These are phyloP conservation scores for Gymnocypris eckloni DNA, from an alignment of 2,797 vertebrate species.

Conservation along the genomic window DNA sequence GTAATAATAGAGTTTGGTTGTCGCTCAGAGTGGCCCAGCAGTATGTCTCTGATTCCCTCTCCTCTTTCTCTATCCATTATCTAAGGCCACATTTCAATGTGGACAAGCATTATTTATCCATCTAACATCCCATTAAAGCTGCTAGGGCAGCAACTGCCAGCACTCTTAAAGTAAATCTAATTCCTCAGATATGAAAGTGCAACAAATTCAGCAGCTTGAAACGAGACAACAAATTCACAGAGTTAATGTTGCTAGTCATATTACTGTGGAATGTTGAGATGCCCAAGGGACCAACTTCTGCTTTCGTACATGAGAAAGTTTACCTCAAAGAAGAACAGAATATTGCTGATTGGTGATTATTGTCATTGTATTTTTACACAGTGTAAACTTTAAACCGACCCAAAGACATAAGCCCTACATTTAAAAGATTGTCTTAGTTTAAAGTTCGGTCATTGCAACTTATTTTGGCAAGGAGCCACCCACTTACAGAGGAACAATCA, in stretches of 20 bases:
- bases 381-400: neutral
- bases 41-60: neutral
- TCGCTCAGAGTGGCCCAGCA: neutral
- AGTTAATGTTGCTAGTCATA: no score
- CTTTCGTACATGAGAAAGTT: neutral
- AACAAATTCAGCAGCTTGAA: neutral
- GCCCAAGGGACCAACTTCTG: no score
- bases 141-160: neutral
- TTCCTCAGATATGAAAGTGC: neutral
- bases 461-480: no score
- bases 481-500: no score
- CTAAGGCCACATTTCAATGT: neutral
- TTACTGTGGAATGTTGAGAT: no score
- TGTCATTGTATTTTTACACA: neutral
- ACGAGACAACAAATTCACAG: no score
- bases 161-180: neutral
- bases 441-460: no score
- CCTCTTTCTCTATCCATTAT: neutral
- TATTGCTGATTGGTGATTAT: neutral
- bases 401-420: neutral
- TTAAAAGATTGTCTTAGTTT: no score
- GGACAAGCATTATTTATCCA: neutral
- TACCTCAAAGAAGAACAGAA: neutral
- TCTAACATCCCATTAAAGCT: neutral
- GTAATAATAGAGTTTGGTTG: neutral